phyloP scores from a whole-genome alignment of 2,113 vertebrate genomes.

The Dromaius novaehollandiae region DNA sequence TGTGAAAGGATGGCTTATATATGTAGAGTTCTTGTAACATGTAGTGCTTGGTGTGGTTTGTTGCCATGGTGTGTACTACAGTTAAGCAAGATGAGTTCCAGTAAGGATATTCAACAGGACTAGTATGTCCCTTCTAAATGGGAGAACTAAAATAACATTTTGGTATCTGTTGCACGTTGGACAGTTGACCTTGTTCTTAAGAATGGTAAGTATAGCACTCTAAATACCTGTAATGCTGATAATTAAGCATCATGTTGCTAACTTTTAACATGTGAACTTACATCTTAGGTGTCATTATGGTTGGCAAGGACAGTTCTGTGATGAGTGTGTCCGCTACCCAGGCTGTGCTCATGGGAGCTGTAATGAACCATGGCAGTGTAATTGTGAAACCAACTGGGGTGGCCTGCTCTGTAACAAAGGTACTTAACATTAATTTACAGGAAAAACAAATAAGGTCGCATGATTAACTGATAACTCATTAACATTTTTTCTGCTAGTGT shows the following conservation, averaged over 20 bases:
- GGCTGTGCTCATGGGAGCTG: constrained; percentile 95
- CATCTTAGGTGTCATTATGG: constrained; percentile 90
- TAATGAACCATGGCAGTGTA: constrained; percentile 89
- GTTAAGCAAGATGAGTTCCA: not conserved
- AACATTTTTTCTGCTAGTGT: constrained; percentile 9
- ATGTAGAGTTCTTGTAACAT: not conserved
- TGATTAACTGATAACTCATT: constrained; percentile 57
- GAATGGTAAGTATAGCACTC: constrained; percentile 49
- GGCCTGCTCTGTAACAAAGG: constrained; percentile 96
- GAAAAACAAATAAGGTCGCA: constrained; percentile 43
- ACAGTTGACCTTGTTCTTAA: constrained; percentile 24
- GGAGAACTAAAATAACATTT: not conserved
- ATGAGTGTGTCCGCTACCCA: constrained; percentile 90
- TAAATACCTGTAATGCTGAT: constrained; percentile 40
- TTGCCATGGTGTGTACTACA: not conserved
- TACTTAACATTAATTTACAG: constrained; percentile 67
- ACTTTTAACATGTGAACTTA: constrained; percentile 62
- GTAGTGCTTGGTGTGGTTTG: not conserved
- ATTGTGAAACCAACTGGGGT: constrained; percentile 98
- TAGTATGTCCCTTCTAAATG: constrained; percentile 11
- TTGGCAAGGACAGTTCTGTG: constrained; percentile 93
- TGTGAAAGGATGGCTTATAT: not conserved
- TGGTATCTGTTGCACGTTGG: constrained; percentile 23
- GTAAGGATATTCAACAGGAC: not conserved
- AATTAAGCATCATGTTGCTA: constrained; percentile 57